Evolutionary conservation across 2,888 invertebrate genomes (phyloP).

Genomic region (Chalcosyrphus nemorum): DNA sequence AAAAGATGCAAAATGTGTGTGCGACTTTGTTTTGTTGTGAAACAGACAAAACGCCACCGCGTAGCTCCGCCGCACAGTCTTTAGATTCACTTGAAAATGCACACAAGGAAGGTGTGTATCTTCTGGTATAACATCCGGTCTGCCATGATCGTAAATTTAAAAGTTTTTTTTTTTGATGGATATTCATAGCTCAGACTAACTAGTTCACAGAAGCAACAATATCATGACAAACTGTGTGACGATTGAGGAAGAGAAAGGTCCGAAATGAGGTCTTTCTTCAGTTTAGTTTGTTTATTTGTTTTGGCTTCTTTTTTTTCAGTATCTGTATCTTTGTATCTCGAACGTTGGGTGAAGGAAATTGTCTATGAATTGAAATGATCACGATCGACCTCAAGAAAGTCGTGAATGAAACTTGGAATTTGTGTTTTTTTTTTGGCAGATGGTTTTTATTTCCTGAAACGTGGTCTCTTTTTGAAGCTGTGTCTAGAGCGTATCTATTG

Average conservation of each 20-base stretch:
- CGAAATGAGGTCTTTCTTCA: constrained; percentile 29
- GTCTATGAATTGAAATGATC: neutral
- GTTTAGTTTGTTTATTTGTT: constrained; percentile 1
- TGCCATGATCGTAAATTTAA: constrained; percentile 5
- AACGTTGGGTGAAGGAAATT: neutral
- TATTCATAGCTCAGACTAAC: neutral
- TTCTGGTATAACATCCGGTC: constrained; percentile 54
- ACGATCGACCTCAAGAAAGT: neutral
- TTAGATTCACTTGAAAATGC: constrained; percentile 24
- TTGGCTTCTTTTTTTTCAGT: too few relatives aligned
- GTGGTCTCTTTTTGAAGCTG: neutral
- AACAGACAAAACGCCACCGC: constrained; percentile 39
- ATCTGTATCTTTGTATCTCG: neutral
- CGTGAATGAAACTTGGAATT: neutral
- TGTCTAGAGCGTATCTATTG: neutral
- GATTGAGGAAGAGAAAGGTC: constrained; percentile 46
- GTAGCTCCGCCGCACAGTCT: neutral
- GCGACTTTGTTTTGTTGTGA: constrained; percentile 59
- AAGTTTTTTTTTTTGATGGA: constrained; percentile 15
- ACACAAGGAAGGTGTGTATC: constrained; percentile 47
- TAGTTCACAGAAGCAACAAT: neutral
- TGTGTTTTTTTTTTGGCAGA: neutral
- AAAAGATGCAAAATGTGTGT: constrained; percentile 28
- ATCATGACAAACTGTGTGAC: constrained; percentile 4
- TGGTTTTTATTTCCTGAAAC: neutral